Conservation (phyloP, 53 echinoderm and acorn worm genomes). For the Apostichopus leukothele region DNA sequence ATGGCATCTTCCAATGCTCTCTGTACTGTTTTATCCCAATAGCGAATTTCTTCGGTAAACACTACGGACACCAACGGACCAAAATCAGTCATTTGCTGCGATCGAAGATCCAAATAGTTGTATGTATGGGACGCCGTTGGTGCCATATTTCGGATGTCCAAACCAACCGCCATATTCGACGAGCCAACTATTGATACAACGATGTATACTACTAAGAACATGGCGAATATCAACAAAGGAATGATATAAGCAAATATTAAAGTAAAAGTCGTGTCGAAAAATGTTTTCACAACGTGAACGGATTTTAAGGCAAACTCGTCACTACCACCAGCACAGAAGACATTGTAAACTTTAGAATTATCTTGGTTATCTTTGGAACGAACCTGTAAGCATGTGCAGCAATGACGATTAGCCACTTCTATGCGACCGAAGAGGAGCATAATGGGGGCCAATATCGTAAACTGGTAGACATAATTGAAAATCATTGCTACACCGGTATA, state of each 20-base stretch:
- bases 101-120: neutral
- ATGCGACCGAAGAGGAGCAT: neutral
- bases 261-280: neutral
- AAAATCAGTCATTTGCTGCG: neutral
- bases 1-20: neutral
- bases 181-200: neutral
- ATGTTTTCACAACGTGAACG: neutral
- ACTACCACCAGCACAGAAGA: conserved; percentile 27
- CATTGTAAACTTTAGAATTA: neutral
- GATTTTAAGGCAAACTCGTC: neutral
- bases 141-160: neutral
- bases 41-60: neutral
- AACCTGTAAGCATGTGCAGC: conserved; percentile 1
- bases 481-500: conserved; percentile 63
- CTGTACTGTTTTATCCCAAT: neutral
- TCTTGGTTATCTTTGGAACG: neutral
- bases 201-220: neutral
- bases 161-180: neutral
- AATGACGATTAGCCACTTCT: conserved; percentile 2
- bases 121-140: neutral
- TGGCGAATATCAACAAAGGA: neutral
- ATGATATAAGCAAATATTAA: neutral
- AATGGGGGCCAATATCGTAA: neutral
- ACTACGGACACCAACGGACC: conserved; percentile 13
- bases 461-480: conserved; percentile 60